These are phyloP conservation scores for Trachops cirrhosus DNA, from an alignment of 2,797 vertebrate genomes.

Conservation along the genomic window DNA sequence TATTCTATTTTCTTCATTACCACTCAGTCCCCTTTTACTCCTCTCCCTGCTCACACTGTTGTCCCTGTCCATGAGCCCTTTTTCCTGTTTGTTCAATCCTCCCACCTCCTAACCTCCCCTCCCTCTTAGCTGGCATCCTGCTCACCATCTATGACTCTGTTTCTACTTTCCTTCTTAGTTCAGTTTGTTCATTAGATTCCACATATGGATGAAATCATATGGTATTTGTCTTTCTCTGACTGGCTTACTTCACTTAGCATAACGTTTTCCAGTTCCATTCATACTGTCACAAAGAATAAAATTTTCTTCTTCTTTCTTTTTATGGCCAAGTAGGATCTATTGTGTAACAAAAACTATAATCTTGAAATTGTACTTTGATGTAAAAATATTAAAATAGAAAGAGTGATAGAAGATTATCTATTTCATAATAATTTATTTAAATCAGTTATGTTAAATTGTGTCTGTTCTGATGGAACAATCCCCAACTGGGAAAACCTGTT, in stretches of 20 bases:
- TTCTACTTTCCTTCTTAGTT: not conserved
- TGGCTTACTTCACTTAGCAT: not conserved
- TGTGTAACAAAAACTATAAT: not conserved
- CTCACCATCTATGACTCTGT: not conserved
- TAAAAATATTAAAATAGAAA: not conserved
- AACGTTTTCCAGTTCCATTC: not conserved
- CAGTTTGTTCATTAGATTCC: not conserved
- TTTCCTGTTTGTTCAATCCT: not conserved
- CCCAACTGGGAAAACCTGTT: not conserved
- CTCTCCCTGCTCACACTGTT: not conserved
- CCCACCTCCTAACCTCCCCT: not conserved
- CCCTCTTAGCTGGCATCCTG: not conserved
- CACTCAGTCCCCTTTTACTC: not conserved
- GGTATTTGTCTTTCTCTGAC: not conserved
- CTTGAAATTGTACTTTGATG: not conserved
- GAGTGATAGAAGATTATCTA: not conserved
- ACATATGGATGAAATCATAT: not conserved
- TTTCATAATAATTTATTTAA: conserved; percentile 5
- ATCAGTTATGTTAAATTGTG: not conserved
- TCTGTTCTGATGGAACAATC: not conserved
- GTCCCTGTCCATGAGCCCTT: not conserved
- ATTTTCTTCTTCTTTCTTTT: not conserved
- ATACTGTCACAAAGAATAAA: not conserved
- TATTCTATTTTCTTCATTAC: not conserved
- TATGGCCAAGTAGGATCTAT: not conserved